Conservation (phyloP, 2,888 invertebrate genomes). For the Rotaria magnacalcarata region DNA sequence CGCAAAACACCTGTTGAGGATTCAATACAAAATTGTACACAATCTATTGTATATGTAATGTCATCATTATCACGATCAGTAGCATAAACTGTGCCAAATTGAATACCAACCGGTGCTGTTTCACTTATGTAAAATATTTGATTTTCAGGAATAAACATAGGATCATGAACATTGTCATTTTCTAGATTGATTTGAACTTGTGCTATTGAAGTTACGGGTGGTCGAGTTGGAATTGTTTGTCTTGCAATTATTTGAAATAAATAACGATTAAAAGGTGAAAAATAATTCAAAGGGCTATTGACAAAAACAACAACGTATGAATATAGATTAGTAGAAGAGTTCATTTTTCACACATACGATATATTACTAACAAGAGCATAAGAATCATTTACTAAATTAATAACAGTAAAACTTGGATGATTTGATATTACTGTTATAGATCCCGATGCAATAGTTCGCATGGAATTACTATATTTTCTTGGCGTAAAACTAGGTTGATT, state of each 20-base stretch:
- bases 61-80: neutral
- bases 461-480: neutral
- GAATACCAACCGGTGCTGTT: neutral
- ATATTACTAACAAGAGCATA: neutral
- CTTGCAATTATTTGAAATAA: constrained; percentile 14
- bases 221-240: neutral
- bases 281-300: neutral
- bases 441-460: neutral
- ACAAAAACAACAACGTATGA: neutral
- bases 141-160: neutral
- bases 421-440: neutral
- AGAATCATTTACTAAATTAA: neutral
- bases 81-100: constrained; percentile 16
- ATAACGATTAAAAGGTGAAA: neutral
- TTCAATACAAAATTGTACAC: neutral
- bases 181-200: neutral
- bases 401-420: neutral
- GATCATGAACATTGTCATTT: neutral
- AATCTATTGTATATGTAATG: neutral
- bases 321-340: too few species aligned
- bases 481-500: neutral
- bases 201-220: neutral
- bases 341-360: neutral
- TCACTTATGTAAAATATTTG: neutral
- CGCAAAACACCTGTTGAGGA: neutral